Evolutionary conservation across 2,888 invertebrate genomes (phyloP), one percentile per base, ranked within the genome.

Genomic region (Drosophila aldrichi): DNA sequence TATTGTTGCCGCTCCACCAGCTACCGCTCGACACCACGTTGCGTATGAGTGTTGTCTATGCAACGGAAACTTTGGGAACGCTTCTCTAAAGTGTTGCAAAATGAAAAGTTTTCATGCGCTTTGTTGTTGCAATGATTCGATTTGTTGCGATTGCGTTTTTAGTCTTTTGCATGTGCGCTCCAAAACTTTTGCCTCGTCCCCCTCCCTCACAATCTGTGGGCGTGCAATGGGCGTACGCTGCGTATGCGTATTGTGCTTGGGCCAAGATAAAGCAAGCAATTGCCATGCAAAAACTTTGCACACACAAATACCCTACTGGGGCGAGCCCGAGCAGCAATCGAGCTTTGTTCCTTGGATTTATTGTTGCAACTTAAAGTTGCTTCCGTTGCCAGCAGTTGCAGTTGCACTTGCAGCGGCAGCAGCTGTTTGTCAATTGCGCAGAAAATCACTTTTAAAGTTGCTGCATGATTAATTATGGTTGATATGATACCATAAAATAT

Each of bases 141-240:
- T 86, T 86, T 86, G 88, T 88, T 88, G 81, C 88, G 88, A 85
- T 85, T 88, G 85, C 88, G 82, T 85, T 85, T 85, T 88, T 79
- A 84, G 88, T 88, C 79, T 81, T 86, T 86, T 86, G 88, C 88
- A 86, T 86, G 84, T 87, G 84, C 74, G 74, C 79, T 74, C 63
- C 57, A 64, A 81, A 86, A 77, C 51, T 85, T 86, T 73, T 55
- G 29, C 49, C n/a, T 3, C 16, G 5, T 10, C 14, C n/a, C 5
- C 7, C 1, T 16, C 7, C 0, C 20, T 1, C 44, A 4, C 5
- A 3, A 0, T n/a, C 12, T 2, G 7, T 20, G 18, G 32, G 38
- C 16, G 20, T 1, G 22, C 52, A 10, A 9, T 25, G 52, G 52
- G 22, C 38, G 22, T 7, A 38, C 36, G 12, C 43, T 62, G 73